A percentile compares a stretch with the other conserved stretches of the same genome.
Conservation (phyloP, 2,888 invertebrate species). For the Cinara cedri region DNA sequence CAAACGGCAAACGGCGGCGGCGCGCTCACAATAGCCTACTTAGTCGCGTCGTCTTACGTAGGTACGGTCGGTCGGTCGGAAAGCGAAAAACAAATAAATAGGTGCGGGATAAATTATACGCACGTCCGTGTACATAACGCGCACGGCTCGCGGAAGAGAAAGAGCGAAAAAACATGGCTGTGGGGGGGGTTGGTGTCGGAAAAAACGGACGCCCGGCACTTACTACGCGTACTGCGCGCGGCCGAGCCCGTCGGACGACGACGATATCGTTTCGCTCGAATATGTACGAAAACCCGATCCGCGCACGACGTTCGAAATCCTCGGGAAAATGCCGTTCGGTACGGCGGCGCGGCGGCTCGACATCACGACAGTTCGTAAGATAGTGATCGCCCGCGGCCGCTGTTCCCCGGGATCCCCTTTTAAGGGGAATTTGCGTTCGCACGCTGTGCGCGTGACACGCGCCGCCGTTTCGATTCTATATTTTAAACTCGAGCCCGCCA, state of each 20-base stretch:
- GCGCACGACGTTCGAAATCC: conserved; percentile 3
- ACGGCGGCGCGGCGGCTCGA: background rate
- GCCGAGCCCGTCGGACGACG: too few relatives aligned
- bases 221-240: background rate
- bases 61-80: too few relatives aligned
- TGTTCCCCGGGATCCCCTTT: too few relatives aligned
- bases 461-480: too few relatives aligned
- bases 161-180: conserved; percentile 26
- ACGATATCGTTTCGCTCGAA: background rate
- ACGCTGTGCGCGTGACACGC: too few relatives aligned
- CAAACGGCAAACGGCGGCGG: conserved; percentile 33
- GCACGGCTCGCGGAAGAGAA: conserved; percentile 5
- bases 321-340: background rate
- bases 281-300: background rate
- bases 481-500: too few relatives aligned
- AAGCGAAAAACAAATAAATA: too few relatives aligned
- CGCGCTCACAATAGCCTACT: conserved; percentile 52
- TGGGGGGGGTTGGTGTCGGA: too few relatives aligned
- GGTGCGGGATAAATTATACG: conserved; percentile 41
- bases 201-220: background rate
- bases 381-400: too few relatives aligned
- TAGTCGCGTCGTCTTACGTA: background rate
- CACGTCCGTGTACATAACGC: background rate
- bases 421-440: too few relatives aligned
- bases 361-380: background rate